Conservation (phyloP, 2,888 invertebrate species). For the Sminthurides aquaticus region DNA sequence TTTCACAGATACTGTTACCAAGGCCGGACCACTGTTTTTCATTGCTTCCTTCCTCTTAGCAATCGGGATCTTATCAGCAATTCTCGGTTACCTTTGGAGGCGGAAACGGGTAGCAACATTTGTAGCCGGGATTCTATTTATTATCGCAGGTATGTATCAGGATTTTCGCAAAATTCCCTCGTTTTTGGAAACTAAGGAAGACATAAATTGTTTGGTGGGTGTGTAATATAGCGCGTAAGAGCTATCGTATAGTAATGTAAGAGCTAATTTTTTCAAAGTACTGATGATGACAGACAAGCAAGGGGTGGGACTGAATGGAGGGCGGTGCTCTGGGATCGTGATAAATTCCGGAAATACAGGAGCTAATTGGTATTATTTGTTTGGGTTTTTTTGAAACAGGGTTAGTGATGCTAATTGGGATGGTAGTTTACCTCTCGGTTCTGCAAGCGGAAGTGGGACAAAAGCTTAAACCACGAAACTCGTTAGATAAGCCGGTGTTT, state of each 20-base stretch:
- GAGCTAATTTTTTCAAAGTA: too few species aligned
- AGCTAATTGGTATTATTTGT: not conserved
- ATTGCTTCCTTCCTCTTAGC: constrained; percentile 68
- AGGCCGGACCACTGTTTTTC: constrained; percentile 73
- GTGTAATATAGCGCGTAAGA: too few species aligned
- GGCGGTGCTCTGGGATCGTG: too few species aligned
- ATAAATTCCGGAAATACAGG: too few species aligned
- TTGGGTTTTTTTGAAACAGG: constrained; percentile 58
- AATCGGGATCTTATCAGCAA: constrained; percentile 70
- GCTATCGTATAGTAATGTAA: too few species aligned
- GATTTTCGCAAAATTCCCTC: too few species aligned
- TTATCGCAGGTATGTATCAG: constrained; percentile 68
- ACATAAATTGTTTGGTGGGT: too few species aligned
- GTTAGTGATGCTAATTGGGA: constrained; percentile 77
- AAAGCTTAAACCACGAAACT: constrained; percentile 71
- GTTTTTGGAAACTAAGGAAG: too few species aligned
- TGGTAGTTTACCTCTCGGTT: constrained; percentile 87
- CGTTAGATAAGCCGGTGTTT: constrained; percentile 69
- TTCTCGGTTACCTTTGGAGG: constrained; percentile 69
- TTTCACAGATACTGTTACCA: constrained; percentile 72
- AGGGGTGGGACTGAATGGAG: too few species aligned
- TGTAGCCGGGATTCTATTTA: constrained; percentile 76
- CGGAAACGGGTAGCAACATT: constrained; percentile 71
- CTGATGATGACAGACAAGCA: too few species aligned
- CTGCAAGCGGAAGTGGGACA: constrained; percentile 84